Conservation (phyloP, 2,888 invertebrate genomes). For the Crematogaster levior region DNA sequence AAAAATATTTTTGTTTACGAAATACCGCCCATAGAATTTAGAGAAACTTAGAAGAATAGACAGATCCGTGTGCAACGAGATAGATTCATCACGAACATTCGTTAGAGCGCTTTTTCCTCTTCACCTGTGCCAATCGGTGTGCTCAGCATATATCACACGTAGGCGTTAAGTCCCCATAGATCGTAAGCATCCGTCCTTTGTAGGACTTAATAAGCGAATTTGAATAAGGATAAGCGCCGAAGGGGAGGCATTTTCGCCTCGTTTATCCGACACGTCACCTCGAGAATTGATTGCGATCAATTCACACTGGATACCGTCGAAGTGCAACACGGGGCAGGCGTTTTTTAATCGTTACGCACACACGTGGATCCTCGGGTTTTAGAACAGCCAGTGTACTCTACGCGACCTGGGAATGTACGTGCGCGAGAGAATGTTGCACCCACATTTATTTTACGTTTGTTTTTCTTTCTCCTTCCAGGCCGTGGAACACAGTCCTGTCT, state of each 20-base stretch:
- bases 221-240: slow-evolving; percentile 5
- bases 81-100: background rate
- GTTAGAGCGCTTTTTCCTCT: background rate
- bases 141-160: slow-evolving; percentile 41
- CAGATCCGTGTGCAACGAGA: background rate
- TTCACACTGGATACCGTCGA: slow-evolving; percentile 72
- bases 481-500: background rate
- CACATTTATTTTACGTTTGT: background rate
- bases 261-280: slow-evolving; percentile 52
- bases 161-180: slow-evolving; percentile 31
- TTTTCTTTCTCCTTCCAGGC: background rate
- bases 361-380: background rate
- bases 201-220: slow-evolving; percentile 39
- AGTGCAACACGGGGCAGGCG: slow-evolving; percentile 68
- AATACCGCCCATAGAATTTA: background rate
- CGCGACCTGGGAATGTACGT: background rate
- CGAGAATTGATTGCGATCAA: slow-evolving; percentile 68
- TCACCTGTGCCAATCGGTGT: slow-evolving; percentile 66
- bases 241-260: slow-evolving; percentile 1
- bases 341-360: slow-evolving; percentile 15
- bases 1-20: background rate
- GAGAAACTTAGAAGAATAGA: background rate
- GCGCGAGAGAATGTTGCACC: background rate
- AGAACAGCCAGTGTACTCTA: slow-evolving; percentile 10
- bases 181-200: slow-evolving; percentile 25